These are phyloP conservation scores for Clarias platycephalus DNA, from an alignment of 2,797 vertebrate species.

Conservation along the genomic window DNA sequence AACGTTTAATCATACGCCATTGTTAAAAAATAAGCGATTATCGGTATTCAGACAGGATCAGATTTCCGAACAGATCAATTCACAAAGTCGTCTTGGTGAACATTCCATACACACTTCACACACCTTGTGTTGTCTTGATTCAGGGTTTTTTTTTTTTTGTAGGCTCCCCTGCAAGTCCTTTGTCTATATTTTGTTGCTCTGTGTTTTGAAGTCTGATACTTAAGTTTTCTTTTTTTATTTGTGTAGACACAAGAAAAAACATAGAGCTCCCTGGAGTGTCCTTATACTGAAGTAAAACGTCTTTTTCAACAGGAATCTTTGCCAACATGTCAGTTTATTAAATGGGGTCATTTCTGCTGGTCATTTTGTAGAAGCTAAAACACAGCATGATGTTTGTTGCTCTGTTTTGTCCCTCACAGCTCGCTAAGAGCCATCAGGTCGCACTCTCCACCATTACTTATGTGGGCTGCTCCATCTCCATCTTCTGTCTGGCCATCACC, in stretches of 20 bases:
- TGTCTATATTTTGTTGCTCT: background rate
- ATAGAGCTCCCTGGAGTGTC: background rate
- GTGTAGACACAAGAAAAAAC: background rate
- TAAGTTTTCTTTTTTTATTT: background rate
- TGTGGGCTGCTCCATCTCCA: slow-evolving; percentile 90
- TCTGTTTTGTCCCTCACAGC: slow-evolving; percentile 69
- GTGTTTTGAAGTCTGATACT: background rate
- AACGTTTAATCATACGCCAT: background rate
- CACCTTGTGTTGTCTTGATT: background rate
- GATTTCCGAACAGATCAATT: background rate
- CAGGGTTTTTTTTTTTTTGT: background rate
- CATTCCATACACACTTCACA: background rate
- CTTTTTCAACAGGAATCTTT: background rate
- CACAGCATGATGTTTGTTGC: background rate
- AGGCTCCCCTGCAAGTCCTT: background rate
- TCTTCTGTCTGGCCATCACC: slow-evolving; percentile 88
- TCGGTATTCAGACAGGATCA: background rate
- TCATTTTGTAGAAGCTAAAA: background rate
- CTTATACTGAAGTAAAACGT: background rate
- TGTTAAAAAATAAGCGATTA: background rate
- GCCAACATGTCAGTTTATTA: background rate
- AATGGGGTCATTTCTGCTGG: background rate
- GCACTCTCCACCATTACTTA: slow-evolving; percentile 95
- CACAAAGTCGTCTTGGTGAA: background rate
- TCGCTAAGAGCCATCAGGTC: slow-evolving; percentile 84